Evolutionary conservation across 35 echinoderm and acorn worm genomes (phyloP), one percentile per base, ranked within the genome.

Genomic region (Apostichopus parvimensis): DNA sequence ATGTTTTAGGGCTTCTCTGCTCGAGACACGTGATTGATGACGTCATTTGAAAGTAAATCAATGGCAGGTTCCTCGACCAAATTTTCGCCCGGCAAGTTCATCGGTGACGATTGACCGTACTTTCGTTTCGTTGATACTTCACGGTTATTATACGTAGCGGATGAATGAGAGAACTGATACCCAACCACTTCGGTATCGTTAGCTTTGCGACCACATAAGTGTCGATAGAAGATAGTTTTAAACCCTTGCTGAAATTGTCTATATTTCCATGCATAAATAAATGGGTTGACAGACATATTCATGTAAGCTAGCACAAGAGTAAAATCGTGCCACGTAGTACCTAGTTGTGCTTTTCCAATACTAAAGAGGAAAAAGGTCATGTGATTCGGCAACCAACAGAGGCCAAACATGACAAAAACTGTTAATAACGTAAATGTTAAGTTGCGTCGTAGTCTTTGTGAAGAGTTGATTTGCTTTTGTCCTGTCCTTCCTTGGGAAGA

Each of bases 221-320:
- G 5, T 17, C 23, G 24, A n/a, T 73, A 91, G 53, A 95, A 95
- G 8, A 95, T 77, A 14, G 34, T 28, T 57, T 72, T 82, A 58
- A 94, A 92, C 15, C 95, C 95, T 57, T 90, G 54, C 75, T 92
- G 78, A 83, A 97, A 97, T 59, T 95, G 91, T 59, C 94, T 92
- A 71, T 97, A 97, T 57, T 97, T 97, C 53, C 94, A 92, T 8
- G 91, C 93, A 79, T 97, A 97, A 20, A 97, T 95, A 78, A 97
- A 94, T 13, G 95, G 95, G 57, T 97, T 97, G 18, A 93, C 90
- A n/a, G 89, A 92, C 72, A 91, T 92, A 56, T 97, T 97, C 6
- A 94, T 87, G 65, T 92, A 92, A 13, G 91, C 90, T 10, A 97
- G 70, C 11, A 85, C 73, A 20, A 97, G 85, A 1, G 93, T 94